Evolutionary conservation across 1,140 invertebrate species (phyloP).

Genomic region (Aleiodes sp.): DNA sequence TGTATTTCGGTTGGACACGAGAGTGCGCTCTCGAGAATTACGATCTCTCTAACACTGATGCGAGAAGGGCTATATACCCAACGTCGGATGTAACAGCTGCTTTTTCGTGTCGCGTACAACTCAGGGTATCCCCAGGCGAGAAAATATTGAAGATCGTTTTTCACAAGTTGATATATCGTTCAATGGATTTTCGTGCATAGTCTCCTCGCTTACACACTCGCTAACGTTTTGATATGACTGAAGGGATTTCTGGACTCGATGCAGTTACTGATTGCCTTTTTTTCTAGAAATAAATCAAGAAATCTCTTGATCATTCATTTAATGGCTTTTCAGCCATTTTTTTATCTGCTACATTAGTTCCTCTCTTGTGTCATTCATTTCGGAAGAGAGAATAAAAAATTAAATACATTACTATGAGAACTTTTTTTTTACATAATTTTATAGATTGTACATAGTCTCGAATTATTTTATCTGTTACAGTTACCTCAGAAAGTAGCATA

Average conservation of each 20-base stretch:
- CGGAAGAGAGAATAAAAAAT: too few relatives aligned
- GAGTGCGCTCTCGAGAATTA: constrained; percentile 7
- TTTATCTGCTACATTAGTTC: too few relatives aligned
- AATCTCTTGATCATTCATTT: too few relatives aligned
- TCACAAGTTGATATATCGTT: constrained; percentile 31
- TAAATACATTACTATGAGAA: too few relatives aligned
- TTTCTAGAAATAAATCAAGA: too few relatives aligned
- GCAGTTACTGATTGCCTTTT: neutral
- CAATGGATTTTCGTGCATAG: constrained; percentile 28
- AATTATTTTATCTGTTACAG: constrained; percentile 50
- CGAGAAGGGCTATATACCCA: neutral
- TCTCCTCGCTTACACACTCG: neutral
- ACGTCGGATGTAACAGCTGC: constrained; percentile 24
- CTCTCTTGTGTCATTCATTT: too few relatives aligned
- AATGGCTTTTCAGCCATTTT: too few relatives aligned
- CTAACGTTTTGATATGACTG: constrained; percentile 10
- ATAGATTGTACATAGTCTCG: too few relatives aligned
- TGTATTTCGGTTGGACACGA: neutral
- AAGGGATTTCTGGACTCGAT: neutral
- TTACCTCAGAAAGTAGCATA: constrained; percentile 51
- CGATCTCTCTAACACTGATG: neutral
- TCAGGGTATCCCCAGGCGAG: constrained; percentile 25
- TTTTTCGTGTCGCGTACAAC: constrained; percentile 26
- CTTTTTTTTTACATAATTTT: too few relatives aligned
- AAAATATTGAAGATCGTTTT: constrained; percentile 36